Base-by-base conservation (phyloP, 1,140 invertebrate species). In the Bombus impatiens region DNA sequence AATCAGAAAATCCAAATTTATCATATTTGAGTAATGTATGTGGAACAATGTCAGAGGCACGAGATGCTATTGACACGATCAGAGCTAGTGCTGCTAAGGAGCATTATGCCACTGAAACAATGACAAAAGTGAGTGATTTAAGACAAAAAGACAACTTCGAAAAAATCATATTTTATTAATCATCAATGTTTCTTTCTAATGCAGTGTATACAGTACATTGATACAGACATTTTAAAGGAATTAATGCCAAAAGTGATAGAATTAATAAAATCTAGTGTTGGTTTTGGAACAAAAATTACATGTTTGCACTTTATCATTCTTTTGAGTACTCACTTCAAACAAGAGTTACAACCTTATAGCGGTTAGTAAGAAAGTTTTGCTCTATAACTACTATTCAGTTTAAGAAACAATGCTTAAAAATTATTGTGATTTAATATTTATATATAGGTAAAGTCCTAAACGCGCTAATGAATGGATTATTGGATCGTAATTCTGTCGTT, bases 81-180 rank as follows among this genome's bases (percentile, higher is more conserved):
- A 95, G 98, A 76, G 97, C 98, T 47, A 96, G 96, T 83, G 97
- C 97, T 32, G 97, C 98, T 0, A 97, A 97, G 91, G 97, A 96
- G 44, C 98, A 98, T 92, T 97, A 98, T 82, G 98, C 98, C 88
- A 98, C 98, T 87, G 98, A 98, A 92, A 98, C 98, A 3, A 97
- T 99, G 40, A 97, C 97, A 62, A 84, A 86, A 82, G 88, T 89
- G 75, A 82, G 72, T 88, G 80, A 65, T 65, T 78, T 74, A 25
- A 42, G 44, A 42, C 12, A n/a, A 35, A 40, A 10, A 53, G 0
- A 18, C 13, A 28, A 59, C 32, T 12, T n/a, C 0, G 5, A 53
- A 53, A 22, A 37, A 13, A 37, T 25, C 57, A 32, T 13, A 78
- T 4, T 68, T 22, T 78, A 78, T 85, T 77, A 53, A 88, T 83